Conservation (phyloP, 2,113 vertebrate species). For the Perca fluviatilis region DNA sequence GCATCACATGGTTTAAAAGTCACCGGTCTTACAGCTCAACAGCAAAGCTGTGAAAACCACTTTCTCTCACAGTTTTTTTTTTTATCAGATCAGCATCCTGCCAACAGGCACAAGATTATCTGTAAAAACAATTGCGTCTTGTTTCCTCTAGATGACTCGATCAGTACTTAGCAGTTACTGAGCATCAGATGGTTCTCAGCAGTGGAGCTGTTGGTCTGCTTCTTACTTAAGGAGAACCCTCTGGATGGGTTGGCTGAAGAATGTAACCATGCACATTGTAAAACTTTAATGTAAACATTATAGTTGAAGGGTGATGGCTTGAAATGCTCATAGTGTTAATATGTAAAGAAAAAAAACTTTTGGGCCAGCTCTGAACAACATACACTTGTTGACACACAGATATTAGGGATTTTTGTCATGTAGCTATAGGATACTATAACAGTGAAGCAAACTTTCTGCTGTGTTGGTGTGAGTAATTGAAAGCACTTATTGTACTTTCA, state of each 20-base stretch:
- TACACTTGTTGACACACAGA: neutral
- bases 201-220: no score
- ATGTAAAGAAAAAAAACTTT: neutral
- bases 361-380: neutral
- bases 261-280: neutral
- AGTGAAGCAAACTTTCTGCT: neutral
- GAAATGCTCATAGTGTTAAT: neutral
- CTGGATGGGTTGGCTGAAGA: neutral
- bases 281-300: neutral
- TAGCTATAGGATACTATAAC: neutral
- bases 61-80: slow-evolving; percentile 37
- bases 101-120: no score
- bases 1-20: neutral
- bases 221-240: neutral
- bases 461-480: neutral
- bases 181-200: no score
- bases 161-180: neutral
- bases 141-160: neutral
- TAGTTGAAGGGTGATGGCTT: neutral
- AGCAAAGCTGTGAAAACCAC: slow-evolving; percentile 58
- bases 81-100: neutral
- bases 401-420: neutral
- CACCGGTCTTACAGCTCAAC: neutral
- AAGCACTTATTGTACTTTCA: neutral
- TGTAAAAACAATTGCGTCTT: neutral